Conservation (phyloP, 2,113 vertebrate species). For the Oryzias woworae region DNA sequence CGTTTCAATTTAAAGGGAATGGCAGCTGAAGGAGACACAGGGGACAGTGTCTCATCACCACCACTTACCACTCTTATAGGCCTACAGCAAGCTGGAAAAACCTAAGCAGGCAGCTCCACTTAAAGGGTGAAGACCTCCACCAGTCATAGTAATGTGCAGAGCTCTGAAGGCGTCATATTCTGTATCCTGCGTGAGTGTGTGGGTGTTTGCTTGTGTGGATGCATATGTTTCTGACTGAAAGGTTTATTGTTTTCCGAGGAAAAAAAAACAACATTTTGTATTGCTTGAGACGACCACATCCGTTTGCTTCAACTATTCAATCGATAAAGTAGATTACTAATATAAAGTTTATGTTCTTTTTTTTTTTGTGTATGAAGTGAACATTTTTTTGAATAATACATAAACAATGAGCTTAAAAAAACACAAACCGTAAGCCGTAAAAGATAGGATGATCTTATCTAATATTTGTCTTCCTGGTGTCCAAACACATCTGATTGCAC, state of each 20-base stretch:
- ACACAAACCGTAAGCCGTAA: too few relatives aligned
- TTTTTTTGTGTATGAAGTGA: too few relatives aligned
- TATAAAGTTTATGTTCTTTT: too few relatives aligned
- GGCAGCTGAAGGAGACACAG: constrained; percentile 85
- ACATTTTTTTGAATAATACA: too few relatives aligned
- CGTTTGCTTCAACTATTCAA: too few relatives aligned
- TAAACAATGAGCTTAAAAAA: too few relatives aligned
- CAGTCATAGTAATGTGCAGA: constrained; percentile 70
- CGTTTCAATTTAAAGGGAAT: constrained; percentile 87
- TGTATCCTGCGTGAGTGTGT: constrained; percentile 33
- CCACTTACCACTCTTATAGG: constrained; percentile 75
- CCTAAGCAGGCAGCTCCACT: constrained; percentile 73
- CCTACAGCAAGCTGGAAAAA: constrained; percentile 61
- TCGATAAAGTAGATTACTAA: too few relatives aligned
- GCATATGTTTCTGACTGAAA: constrained; percentile 1
- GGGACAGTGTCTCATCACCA: constrained; percentile 81
- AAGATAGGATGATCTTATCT: too few relatives aligned
- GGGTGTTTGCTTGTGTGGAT: constrained; percentile 13
- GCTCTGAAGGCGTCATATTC: constrained; percentile 61
- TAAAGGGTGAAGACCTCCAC: constrained; percentile 74
- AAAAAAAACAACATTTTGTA: too few relatives aligned
- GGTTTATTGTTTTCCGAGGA: neutral
- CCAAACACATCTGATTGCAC: too few relatives aligned
- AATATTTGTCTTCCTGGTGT: too few relatives aligned
- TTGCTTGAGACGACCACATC: too few relatives aligned